phyloP scores from a whole-genome alignment of 2,797 vertebrate species.

The Aphelocoma californica region DNA sequence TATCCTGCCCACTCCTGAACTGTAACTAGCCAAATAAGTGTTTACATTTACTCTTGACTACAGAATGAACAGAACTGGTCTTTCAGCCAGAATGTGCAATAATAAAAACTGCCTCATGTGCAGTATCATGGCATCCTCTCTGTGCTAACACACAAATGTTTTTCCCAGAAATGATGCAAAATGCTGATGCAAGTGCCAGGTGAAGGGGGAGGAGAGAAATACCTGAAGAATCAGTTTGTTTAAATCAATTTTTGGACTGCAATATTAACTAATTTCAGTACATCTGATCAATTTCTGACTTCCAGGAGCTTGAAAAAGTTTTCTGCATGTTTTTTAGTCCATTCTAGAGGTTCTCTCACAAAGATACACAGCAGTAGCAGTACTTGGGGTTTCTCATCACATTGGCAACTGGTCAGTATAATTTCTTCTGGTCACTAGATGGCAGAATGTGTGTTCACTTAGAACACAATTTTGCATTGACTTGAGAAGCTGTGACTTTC shows the following conservation, averaged over 20 bases:
- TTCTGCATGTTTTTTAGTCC: neutral
- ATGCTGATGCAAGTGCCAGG: neutral
- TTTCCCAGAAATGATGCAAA: neutral
- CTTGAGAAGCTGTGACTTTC: neutral
- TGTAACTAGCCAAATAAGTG: neutral
- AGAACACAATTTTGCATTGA: neutral
- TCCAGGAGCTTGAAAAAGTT: neutral
- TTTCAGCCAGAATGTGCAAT: neutral
- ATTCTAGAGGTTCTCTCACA: neutral
- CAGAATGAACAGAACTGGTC: neutral
- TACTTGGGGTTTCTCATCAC: neutral
- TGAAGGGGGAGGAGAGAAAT: neutral
- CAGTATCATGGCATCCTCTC: neutral
- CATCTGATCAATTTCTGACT: neutral
- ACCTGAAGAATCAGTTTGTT: neutral
- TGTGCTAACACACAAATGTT: neutral
- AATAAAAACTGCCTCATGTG: neutral
- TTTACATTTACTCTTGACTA: neutral
- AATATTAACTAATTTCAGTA: neutral
- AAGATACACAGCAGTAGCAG: neutral
- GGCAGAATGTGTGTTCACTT: constrained; percentile 58
- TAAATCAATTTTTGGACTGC: neutral
- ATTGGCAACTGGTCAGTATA: neutral
- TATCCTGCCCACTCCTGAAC: neutral
- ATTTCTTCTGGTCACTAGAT: constrained; percentile 67